Conservation (phyloP, 1,140 invertebrate genomes). For the Drosophila triauraria region DNA sequence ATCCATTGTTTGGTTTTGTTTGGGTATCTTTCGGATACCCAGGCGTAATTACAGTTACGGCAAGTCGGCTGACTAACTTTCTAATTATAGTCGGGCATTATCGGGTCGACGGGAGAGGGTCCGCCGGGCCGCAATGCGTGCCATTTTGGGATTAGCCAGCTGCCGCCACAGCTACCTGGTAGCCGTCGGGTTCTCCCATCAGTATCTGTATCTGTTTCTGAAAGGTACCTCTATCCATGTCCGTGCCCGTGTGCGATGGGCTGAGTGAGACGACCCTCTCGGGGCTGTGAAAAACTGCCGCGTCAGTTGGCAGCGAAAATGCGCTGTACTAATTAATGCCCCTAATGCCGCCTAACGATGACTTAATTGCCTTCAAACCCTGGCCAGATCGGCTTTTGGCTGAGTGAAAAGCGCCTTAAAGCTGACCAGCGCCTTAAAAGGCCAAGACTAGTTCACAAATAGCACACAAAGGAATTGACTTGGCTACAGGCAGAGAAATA, state of each 20-base stretch:
- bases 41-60: constrained; percentile 56
- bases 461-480: constrained; percentile 53
- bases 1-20: constrained; percentile 37
- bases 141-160: constrained; percentile 68
- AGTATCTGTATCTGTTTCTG: constrained; percentile 21
- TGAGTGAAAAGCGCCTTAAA: constrained; percentile 36
- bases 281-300: constrained; percentile 46
- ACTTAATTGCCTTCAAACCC: constrained; percentile 66
- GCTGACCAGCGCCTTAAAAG: constrained; percentile 36
- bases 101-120: constrained; percentile 11
- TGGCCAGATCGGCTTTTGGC: constrained; percentile 13
- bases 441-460: constrained; percentile 55
- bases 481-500: constrained; percentile 8
- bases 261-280: constrained; percentile 34
- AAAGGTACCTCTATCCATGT: constrained; percentile 4
- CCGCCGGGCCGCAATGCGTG: constrained; percentile 52
- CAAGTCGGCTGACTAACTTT: constrained; percentile 62
- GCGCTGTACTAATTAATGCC: constrained; percentile 57
- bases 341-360: constrained; percentile 71
- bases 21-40: constrained; percentile 46
- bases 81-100: constrained; percentile 55
- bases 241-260: constrained; percentile 17
- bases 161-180: constrained; percentile 40
- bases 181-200: background rate
- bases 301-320: constrained; percentile 51